phyloP scores from a whole-genome alignment of 2,888 invertebrate species.

The Scaptomyza polygonia region DNA sequence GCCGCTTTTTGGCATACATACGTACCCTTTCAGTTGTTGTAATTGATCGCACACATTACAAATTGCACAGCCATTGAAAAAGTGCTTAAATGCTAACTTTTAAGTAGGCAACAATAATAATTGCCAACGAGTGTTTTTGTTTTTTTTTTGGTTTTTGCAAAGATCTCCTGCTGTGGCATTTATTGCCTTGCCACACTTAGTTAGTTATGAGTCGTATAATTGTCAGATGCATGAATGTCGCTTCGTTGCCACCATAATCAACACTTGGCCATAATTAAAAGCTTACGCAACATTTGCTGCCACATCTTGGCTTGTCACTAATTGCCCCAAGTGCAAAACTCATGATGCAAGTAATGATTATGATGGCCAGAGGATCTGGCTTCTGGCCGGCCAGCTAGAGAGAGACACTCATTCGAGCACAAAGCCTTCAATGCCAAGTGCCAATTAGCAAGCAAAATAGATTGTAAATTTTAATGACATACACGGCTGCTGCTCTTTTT shows the following conservation, averaged over 20 bases:
- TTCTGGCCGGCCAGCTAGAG: constrained; percentile 9
- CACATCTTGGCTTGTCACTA: constrained; percentile 65
- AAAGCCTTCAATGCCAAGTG: constrained; percentile 69
- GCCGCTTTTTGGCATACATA: constrained; percentile 61
- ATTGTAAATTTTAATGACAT: constrained; percentile 79
- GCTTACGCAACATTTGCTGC: constrained; percentile 61
- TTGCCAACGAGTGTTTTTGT: constrained; percentile 27
- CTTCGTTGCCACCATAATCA: constrained; percentile 59
- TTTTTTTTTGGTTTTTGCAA: too few relatives aligned
- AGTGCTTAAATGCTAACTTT: constrained; percentile 54
- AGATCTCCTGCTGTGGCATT: constrained; percentile 9
- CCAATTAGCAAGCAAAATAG: constrained; percentile 79
- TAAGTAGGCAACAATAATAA: constrained; percentile 58
- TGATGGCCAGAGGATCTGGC: constrained; percentile 28
- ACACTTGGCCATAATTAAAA: constrained; percentile 66
- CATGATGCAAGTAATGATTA: constrained; percentile 73
- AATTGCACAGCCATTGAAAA: constrained; percentile 51
- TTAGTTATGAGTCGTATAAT: constrained; percentile 37
- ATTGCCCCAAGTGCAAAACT: constrained; percentile 51
- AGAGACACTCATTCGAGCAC: constrained; percentile 19
- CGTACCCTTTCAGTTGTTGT: constrained; percentile 44
- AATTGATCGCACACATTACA: constrained; percentile 73
- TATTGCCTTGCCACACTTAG: constrained; percentile 46
- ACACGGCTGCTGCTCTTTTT: constrained; percentile 44
- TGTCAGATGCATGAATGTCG: constrained; percentile 37